A percentile compares a stretch with the other conserved stretches of the same genome.
phyloP scores from a whole-genome alignment of 2,797 vertebrate genomes.

The Artibeus lituratus region DNA sequence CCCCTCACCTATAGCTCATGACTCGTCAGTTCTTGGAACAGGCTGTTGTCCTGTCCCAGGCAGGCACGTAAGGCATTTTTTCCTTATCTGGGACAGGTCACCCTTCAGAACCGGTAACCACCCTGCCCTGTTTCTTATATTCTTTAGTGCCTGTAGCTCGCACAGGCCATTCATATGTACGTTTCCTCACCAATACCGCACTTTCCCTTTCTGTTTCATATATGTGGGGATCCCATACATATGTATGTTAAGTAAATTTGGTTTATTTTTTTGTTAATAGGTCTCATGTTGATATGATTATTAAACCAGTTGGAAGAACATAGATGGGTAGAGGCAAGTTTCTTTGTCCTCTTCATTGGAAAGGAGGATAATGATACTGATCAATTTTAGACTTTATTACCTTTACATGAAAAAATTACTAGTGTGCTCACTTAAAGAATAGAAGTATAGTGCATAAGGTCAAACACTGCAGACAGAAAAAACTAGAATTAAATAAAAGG shows the following conservation, averaged over 20 bases:
- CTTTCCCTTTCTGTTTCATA: background rate
- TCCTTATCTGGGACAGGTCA: background rate
- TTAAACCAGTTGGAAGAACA: background rate
- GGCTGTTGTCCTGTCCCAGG: background rate
- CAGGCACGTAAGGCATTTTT: background rate
- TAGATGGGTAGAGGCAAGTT: background rate
- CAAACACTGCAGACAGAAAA: background rate
- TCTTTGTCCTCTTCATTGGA: background rate
- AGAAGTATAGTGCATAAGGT: background rate
- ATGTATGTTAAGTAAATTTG: background rate
- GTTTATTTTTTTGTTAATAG: background rate
- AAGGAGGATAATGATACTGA: background rate
- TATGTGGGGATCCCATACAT: background rate
- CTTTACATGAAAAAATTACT: background rate
- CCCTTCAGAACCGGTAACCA: background rate
- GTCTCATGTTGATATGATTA: background rate
- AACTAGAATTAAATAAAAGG: background rate
- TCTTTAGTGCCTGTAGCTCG: background rate
- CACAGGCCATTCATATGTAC: background rate
- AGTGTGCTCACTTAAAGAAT: background rate
- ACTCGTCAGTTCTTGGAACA: background rate
- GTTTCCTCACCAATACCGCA: background rate
- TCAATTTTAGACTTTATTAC: slow-evolving; percentile 22
- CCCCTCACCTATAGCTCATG: background rate
- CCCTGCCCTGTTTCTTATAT: background rate